Base-by-base conservation (phyloP, 2,888 invertebrate species). In the Torymus aiolomorphi region DNA sequence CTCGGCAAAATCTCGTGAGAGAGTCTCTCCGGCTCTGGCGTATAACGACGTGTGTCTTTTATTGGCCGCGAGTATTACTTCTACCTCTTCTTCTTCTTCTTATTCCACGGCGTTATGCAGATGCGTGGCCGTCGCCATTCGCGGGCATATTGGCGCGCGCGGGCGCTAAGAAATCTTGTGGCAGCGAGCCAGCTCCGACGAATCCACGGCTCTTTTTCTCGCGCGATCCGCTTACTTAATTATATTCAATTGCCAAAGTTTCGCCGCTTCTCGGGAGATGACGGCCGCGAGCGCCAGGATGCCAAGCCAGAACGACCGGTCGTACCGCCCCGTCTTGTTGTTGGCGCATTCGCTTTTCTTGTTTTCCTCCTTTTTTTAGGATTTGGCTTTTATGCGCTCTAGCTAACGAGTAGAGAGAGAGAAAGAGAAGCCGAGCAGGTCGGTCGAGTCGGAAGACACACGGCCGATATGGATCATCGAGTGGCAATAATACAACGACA, bases 221-320 rank as follows among this genome's bases (percentile, higher is more conserved):
- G 24, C 82, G 79, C 83, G 83, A 83, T 8, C 63, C 82, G 81
- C 81, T 83, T 87, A 85, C 87, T 88, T 88, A 88, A 89, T 90
- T 88, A 88, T 87, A 89, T 89, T 89, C 89, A 88, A 89, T 89
- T 88, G 89, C 87, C 86, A 88, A 90, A 90, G 88, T 90, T 90
- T 69, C 74, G 54, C 18, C 80, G 13, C 63, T 52, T 79, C 79
- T 79, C 79, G 65, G 42, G 79, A 63, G 75, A 71, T 63, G 70
- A 74, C 13, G 79, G 52, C 16, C 5, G 42, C 42, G 8, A 42
- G 8, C 42, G 62, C 51, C 66, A 61, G 59, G 31, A 20, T n/a
- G 20, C 61, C 42, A 73, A 73, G 76, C 76, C 80, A 71, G 54
- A 76, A 76, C 62, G 49, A 73, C 63, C 61, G 20, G 10, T 51